A percentile compares a stretch with the other conserved stretches of the same genome.
phyloP scores from a whole-genome alignment of 1,140 invertebrate genomes.

The Temnothorax curvispinosus region DNA sequence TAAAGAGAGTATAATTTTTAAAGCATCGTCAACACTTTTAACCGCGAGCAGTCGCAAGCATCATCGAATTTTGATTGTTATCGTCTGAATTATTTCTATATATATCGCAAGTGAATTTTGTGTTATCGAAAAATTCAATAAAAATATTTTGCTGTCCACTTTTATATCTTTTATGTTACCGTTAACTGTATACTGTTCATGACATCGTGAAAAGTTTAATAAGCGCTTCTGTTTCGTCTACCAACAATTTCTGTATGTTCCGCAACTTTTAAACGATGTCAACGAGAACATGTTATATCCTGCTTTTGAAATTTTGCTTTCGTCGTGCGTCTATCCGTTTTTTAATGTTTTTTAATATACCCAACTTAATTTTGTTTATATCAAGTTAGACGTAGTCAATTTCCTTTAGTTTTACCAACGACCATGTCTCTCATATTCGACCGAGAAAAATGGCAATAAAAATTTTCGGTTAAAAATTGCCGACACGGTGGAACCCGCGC shows the following conservation, averaged over 20 bases:
- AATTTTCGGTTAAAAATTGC: conserved; percentile 35
- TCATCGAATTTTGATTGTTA: background rate
- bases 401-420: background rate
- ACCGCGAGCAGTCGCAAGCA: background rate
- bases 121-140: background rate
- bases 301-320: conserved; percentile 36
- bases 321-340: background rate
- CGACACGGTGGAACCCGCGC: background rate
- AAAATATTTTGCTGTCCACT: background rate
- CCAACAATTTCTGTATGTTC: conserved; percentile 40
- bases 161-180: background rate
- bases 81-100: background rate
- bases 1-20: background rate
- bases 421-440: background rate
- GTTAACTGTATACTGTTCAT: conserved; percentile 4
- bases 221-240: conserved; percentile 28
- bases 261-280: conserved; percentile 50
- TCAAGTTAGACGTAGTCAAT: conserved; percentile 12
- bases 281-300: conserved; percentile 37
- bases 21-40: background rate
- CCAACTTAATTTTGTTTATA: conserved; percentile 15
- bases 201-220: conserved; percentile 49
- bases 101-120: background rate
- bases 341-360: conserved; percentile 21
- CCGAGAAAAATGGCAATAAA: conserved; percentile 17